Percentiles rank a stretch among this genome's conserved stretches.
phyloP scores from a whole-genome alignment of 2,797 vertebrate genomes.

The Ptychobarbus kaznakovi region DNA sequence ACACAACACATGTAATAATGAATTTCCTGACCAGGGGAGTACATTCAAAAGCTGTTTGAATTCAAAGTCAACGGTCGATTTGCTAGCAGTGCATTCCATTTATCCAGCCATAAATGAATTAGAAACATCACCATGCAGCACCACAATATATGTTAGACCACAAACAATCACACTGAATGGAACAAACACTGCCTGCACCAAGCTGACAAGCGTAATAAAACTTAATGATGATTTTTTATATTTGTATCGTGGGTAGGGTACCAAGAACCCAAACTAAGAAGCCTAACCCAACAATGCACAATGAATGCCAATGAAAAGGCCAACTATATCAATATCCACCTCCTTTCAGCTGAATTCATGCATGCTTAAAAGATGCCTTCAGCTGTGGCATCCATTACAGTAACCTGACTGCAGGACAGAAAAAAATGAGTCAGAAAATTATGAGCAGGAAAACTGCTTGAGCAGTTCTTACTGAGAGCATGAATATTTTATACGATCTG shows the following conservation, averaged over 20 bases:
- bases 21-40: neutral
- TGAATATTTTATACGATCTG: neutral
- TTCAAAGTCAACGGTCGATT: neutral
- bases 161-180: neutral
- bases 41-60: neutral
- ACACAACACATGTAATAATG: neutral
- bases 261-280: neutral
- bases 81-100: neutral
- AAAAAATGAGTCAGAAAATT: neutral
- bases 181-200: neutral
- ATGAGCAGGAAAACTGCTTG: neutral
- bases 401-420: conserved; percentile 8
- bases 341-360: conserved; percentile 46
- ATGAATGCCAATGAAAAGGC: conserved; percentile 18
- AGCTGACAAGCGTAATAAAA: neutral
- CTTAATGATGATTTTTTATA: neutral
- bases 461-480: neutral
- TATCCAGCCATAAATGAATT: neutral
- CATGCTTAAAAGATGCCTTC: conserved; percentile 24
- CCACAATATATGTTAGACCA: neutral
- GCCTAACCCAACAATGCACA: neutral
- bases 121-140: neutral
- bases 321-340: conserved; percentile 48
- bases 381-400: conserved; percentile 29
- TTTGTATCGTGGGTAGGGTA: neutral